These are phyloP conservation scores for Parotocinclus haroldoi DNA, from an alignment of 2,797 vertebrate genomes.

Conservation along the genomic window DNA sequence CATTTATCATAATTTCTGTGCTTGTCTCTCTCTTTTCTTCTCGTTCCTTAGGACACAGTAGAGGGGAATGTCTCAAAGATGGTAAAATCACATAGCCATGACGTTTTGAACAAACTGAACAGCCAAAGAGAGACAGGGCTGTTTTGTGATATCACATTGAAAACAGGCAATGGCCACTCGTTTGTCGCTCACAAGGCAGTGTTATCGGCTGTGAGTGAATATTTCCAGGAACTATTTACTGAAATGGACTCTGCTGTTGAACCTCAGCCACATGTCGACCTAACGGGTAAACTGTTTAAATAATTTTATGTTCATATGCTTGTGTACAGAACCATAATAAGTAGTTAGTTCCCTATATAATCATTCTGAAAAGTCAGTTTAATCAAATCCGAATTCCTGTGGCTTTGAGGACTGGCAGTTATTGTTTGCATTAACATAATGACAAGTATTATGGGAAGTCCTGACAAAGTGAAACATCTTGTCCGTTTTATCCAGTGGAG, in stretches of 20 bases:
- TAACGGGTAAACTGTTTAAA: constrained; percentile 61
- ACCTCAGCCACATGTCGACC: constrained; percentile 70
- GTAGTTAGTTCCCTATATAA: no score
- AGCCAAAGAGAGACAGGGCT: constrained; percentile 74
- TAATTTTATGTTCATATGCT: neutral
- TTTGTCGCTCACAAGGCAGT: constrained; percentile 76
- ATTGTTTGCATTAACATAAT: no score
- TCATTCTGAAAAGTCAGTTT: no score
- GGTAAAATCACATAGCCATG: constrained; percentile 63
- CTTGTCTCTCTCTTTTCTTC: constrained; percentile 2
- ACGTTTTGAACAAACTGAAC: constrained; percentile 72
- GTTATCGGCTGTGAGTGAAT: constrained; percentile 78
- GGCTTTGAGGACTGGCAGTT: no score
- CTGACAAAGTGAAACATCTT: no score
- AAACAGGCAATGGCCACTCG: constrained; percentile 62
- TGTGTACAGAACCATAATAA: no score
- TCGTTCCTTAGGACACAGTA: constrained; percentile 29
- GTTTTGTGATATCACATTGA: constrained; percentile 79
- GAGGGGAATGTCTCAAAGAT: constrained; percentile 67
- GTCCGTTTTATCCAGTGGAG: no score
- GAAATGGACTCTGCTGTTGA: constrained; percentile 67
- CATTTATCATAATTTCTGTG: neutral
- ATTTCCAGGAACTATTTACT: constrained; percentile 78
- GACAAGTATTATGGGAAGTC: no score
- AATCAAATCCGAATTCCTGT: no score